Conservation (phyloP, 2,113 vertebrate species). For the Cricetomys ansorgei region DNA sequence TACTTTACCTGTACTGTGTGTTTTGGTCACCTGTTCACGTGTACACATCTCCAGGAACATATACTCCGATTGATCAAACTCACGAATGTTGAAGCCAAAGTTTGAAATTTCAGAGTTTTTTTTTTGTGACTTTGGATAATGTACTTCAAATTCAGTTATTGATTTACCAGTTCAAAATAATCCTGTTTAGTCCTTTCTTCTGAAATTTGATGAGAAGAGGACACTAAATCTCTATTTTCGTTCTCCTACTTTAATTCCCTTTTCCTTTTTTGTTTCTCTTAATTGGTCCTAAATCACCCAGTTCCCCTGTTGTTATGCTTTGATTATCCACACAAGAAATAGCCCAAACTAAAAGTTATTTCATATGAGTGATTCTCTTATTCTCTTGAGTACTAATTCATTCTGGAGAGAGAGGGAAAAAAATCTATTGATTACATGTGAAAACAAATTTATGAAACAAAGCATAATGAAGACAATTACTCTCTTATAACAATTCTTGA, state of each 20-base stretch:
- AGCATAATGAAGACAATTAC: background rate
- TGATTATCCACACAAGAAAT: background rate
- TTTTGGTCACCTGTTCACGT: background rate
- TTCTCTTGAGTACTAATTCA: background rate
- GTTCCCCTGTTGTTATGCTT: background rate
- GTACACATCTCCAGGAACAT: background rate
- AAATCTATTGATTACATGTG: background rate
- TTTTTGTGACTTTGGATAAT: conserved; percentile 4
- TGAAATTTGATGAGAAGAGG: background rate
- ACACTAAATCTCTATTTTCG: background rate
- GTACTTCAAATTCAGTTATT: background rate
- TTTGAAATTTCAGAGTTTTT: background rate
- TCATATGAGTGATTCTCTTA: background rate
- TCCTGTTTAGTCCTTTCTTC: background rate
- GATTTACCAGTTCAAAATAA: conserved; percentile 20
- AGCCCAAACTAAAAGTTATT: background rate
- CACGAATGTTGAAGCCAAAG: background rate
- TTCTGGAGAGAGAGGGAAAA: conserved; percentile 12
- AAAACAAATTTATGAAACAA: conserved; percentile 47
- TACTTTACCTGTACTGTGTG: background rate
- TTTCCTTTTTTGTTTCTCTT: background rate
- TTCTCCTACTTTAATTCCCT: background rate
- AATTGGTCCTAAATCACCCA: conserved; percentile 6
- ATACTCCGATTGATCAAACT: too few relatives aligned
- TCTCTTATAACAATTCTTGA: background rate